Evolutionary conservation across 2,797 vertebrate genomes (phyloP), one percentile per base, ranked within the genome.

Genomic region (Halcyon leucocephala): DNA sequence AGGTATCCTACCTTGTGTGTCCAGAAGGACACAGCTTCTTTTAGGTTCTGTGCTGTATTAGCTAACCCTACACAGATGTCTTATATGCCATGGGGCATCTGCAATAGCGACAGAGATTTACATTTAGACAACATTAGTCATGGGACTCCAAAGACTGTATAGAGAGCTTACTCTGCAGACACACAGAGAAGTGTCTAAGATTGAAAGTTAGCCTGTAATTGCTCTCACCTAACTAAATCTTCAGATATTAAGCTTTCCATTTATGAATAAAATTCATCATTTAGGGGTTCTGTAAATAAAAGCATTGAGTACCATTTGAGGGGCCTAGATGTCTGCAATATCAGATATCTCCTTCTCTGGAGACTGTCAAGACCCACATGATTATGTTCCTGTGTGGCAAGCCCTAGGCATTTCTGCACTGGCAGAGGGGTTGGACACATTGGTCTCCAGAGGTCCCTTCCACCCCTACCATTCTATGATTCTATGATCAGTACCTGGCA

Each of bases 1-100:
- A 67, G 22, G 28, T 20, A 14, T 48, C n/a, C 28, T 3, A 5
- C 6, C 41, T 82, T 51, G 22, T 20, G n/a, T n/a, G 42, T 42
- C 42, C 17, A 18, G 16, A 42, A 42, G 42, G 42, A 42, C 42
- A 42, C 42, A 55, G 19, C 25, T 78, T 91, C 57, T 70, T 20
- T 24, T 21, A 33, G 33, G 2, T 71, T 84, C 51, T 46, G 17
- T 37, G 17, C 58, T 54, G 10, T 28, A 25, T 33, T 55, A 82
- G 12, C 18, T 52, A 66, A 66, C 35, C 9, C 24, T 42, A 57
- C 1, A 2, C n/a, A 16, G 7, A 28, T 41, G 31, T 9, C 51
- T 71, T 90, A 57, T 64, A 29, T n/a, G 65, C 51, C 17, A 24
- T 0, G 0, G 6, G 7, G 2, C 25, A 81, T 33, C 25, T 54